Conservation (phyloP, 2,888 invertebrate genomes). For the Catonia carolina region DNA sequence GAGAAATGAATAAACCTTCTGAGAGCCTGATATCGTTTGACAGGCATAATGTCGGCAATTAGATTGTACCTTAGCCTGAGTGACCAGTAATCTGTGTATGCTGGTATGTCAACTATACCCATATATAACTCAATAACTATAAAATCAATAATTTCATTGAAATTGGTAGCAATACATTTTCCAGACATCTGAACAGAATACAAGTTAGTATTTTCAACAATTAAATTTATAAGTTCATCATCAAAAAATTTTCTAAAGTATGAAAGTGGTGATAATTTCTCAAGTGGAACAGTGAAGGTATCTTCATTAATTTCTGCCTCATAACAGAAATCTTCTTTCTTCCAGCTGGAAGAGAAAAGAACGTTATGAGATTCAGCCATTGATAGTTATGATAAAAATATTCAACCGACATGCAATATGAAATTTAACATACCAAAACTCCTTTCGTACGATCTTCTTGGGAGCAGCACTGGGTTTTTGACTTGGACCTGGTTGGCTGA, state of each 20-base stretch:
- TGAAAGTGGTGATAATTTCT: not conserved
- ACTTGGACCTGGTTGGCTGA: no score
- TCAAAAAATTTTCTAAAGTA: conserved; percentile 1
- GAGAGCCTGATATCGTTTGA: conserved; percentile 1
- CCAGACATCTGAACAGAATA: not conserved
- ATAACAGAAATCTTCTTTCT: not conserved
- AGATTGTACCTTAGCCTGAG: not conserved
- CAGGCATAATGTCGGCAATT: not conserved
- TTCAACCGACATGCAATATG: no score
- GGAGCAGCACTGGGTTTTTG: no score
- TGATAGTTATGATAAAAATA: no score
- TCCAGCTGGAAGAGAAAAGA: not conserved
- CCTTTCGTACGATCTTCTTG: no score
- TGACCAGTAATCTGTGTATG: conserved; percentile 2
- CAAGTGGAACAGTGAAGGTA: not conserved
- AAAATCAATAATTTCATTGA: not conserved
- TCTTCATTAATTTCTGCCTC: not conserved
- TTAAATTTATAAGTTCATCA: not conserved
- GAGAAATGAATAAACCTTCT: conserved; percentile 2
- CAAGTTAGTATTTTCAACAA: not conserved
- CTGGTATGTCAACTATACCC: not conserved
- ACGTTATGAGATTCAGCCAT: no score
- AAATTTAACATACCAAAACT: no score
- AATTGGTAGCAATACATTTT: not conserved
- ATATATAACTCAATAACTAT: not conserved